Percentiles rank a stretch among this genome's conserved stretches.
phyloP scores from a whole-genome alignment of 2,113 vertebrate species.

The Chlorodrepanis virens region DNA sequence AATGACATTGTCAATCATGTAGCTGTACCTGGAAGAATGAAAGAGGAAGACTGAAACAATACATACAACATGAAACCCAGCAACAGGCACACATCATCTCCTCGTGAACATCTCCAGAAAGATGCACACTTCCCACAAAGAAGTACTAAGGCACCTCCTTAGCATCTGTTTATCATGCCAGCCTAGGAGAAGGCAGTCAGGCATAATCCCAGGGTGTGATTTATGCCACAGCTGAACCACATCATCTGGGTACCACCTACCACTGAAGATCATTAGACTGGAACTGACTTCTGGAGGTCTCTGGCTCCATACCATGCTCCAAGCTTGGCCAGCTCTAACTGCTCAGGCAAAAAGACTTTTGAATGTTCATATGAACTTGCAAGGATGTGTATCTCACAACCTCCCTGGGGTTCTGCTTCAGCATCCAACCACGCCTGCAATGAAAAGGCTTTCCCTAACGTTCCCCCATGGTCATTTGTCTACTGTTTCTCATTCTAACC shows the following conservation, averaged over 20 bases:
- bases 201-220: not conserved
- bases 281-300: not conserved
- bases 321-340: not conserved
- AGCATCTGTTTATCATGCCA: not conserved
- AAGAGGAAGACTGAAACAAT: not conserved
- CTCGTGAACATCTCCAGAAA: not conserved
- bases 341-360: not conserved
- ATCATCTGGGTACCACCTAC: not conserved
- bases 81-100: not conserved
- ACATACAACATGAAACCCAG: not conserved
- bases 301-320: not conserved
- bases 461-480: not conserved
- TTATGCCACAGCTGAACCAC: not conserved
- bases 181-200: not conserved
- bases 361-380: not conserved
- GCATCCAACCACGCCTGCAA: not conserved
- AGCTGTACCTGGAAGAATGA: slow-evolving; percentile 86
- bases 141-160: not conserved
- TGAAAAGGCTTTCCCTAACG: not conserved
- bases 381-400: not conserved
- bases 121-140: not conserved
- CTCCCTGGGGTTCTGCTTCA: not conserved
- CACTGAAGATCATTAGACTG: not conserved
- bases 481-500: not conserved
- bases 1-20: slow-evolving; percentile 99